A percentile compares a stretch with the other conserved stretches of the same genome.
Conservation (phyloP, 1,140 invertebrate species). For the Polyergus mexicanus region DNA sequence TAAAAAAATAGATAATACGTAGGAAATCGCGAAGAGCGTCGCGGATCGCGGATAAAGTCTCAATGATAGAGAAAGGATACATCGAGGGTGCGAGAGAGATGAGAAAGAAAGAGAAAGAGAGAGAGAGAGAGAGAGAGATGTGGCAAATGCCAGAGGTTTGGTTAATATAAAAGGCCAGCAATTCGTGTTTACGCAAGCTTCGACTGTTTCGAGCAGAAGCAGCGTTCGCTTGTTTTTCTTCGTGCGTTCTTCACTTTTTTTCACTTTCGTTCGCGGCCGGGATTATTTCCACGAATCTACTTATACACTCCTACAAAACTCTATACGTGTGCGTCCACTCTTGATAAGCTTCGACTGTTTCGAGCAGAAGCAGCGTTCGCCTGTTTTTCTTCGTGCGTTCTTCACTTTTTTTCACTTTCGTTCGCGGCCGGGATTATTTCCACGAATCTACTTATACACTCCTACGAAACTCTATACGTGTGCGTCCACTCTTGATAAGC, state of each 20-base stretch:
- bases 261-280: neutral
- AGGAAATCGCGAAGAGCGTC: conserved; percentile 31
- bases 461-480: too few relatives aligned
- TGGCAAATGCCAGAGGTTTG: conserved; percentile 62
- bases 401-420: conserved; percentile 38
- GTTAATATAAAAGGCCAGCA: conserved; percentile 81
- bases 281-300: conserved; percentile 25
- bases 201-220: conserved; percentile 83
- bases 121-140: conserved; percentile 12
- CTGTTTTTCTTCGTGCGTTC: conserved; percentile 81
- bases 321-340: neutral
- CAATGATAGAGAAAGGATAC: conserved; percentile 61
- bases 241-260: conserved; percentile 68
- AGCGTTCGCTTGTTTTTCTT: conserved; percentile 82
- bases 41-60: conserved; percentile 58
- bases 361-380: conserved; percentile 79
- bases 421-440: conserved; percentile 17
- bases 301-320: neutral
- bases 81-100: conserved; percentile 56
- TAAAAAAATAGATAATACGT: conserved; percentile 25
- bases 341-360: conserved; percentile 79
- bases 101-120: conserved; percentile 4
- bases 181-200: conserved; percentile 79
- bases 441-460: neutral
- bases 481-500: neutral